Conservation (phyloP, 2,797 vertebrate genomes). For the Phrynocephalus vlangalii region DNA sequence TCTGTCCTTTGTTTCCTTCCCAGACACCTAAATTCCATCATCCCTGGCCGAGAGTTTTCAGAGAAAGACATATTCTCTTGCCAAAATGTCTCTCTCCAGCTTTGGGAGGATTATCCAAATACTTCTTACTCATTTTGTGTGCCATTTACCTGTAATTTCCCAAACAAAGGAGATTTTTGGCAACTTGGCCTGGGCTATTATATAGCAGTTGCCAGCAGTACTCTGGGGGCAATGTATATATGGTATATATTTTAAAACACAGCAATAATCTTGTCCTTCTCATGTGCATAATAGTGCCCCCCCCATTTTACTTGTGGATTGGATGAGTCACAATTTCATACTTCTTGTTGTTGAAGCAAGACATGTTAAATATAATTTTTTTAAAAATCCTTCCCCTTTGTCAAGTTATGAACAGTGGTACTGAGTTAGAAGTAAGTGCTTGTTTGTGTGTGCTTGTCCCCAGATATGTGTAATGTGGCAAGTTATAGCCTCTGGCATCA, state of each 20-base stretch:
- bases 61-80: neutral
- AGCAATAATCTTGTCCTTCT: neutral
- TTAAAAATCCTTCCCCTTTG: neutral
- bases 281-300: neutral
- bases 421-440: neutral
- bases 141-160: neutral
- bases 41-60: neutral
- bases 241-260: neutral
- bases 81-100: neutral
- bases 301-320: neutral
- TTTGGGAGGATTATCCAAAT: neutral
- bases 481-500: neutral
- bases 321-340: neutral
- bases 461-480: neutral
- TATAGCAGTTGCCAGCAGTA: neutral
- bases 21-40: neutral
- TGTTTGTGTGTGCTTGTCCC: too few relatives aligned
- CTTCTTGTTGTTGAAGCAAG: neutral
- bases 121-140: neutral
- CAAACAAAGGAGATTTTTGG: slow-evolving; percentile 1
- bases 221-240: neutral
- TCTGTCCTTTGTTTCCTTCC: neutral
- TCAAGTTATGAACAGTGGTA: neutral
- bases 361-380: too few relatives aligned
- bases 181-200: neutral